Percentiles rank a stretch among this genome's conserved stretches.
phyloP scores from a whole-genome alignment of 2,797 vertebrate genomes.

The Anguilla pacifica region DNA sequence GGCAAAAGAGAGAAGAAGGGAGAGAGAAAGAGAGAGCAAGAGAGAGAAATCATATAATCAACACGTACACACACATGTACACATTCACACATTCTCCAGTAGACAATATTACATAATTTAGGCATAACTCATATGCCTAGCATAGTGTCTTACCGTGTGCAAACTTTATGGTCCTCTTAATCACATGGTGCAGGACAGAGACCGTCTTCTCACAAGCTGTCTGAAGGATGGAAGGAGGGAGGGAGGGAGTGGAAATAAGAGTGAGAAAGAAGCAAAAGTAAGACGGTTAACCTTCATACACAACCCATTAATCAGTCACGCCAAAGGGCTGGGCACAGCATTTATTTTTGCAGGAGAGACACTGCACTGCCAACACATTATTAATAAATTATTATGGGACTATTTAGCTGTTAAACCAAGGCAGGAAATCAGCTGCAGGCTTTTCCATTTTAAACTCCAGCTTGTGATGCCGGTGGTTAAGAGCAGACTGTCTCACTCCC shows the following conservation, averaged over 20 bases:
- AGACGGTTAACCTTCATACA: conserved; percentile 15
- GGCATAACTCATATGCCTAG: not conserved
- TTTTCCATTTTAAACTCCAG: not conserved
- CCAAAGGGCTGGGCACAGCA: not conserved
- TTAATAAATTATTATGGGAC: not conserved
- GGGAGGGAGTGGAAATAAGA: not conserved
- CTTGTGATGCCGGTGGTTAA: not conserved
- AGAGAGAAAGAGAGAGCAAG: conserved; percentile 14
- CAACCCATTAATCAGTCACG: not conserved
- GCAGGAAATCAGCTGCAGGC: not conserved
- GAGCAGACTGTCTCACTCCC: not conserved
- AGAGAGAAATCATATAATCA: not conserved
- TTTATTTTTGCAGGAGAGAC: not conserved
- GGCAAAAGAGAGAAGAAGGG: not conserved
- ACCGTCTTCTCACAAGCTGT: conserved; percentile 96
- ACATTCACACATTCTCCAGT: not conserved
- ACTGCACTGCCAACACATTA: not conserved
- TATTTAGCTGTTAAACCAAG: not conserved
- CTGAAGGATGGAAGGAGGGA: conserved; percentile 60
- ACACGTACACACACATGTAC: too few relatives aligned
- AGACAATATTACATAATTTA: not conserved
- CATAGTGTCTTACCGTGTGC: conserved; percentile 79
- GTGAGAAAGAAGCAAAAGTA: not conserved
- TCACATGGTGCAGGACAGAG: conserved; percentile 95
- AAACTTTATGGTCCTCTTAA: conserved; percentile 90